These are phyloP conservation scores for Eulimnadia texana DNA, from an alignment of 1,140 invertebrate species.

Conservation along the genomic window DNA sequence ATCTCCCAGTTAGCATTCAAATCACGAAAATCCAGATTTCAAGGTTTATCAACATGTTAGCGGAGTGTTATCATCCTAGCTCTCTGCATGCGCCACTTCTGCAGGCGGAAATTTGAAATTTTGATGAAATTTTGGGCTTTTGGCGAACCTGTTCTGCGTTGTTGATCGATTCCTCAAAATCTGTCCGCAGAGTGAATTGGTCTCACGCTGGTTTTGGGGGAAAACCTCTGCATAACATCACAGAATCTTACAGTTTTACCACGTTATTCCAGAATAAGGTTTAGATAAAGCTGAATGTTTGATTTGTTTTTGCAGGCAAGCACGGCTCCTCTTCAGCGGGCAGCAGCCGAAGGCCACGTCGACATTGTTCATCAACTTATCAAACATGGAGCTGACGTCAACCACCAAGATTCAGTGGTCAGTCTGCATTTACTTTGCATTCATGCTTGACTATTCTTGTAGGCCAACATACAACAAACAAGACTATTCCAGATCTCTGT, in stretches of 20 bases:
- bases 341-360: slow-evolving; percentile 66
- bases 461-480: background rate
- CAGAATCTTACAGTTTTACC: background rate
- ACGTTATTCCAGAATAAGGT: too few relatives aligned
- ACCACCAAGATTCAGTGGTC: slow-evolving; percentile 57
- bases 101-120: background rate
- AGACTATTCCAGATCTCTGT: too few relatives aligned
- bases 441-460: background rate
- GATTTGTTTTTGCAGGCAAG: slow-evolving; percentile 38
- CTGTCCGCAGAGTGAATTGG: background rate
- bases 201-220: background rate
- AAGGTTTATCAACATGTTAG: too few relatives aligned
- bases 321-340: slow-evolving; percentile 58
- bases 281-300: background rate
- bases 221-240: background rate
- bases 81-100: too few relatives aligned
- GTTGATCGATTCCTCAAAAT: background rate
- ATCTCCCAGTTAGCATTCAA: too few relatives aligned
- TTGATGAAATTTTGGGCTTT: background rate
- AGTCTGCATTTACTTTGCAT: slow-evolving; percentile 24
- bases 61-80: too few relatives aligned
- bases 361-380: slow-evolving; percentile 55
- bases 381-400: slow-evolving; percentile 49
- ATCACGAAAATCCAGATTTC: too few relatives aligned
- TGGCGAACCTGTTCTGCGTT: background rate